Conservation (phyloP, 1,140 invertebrate genomes). For the Gryllus bimaculatus region DNA sequence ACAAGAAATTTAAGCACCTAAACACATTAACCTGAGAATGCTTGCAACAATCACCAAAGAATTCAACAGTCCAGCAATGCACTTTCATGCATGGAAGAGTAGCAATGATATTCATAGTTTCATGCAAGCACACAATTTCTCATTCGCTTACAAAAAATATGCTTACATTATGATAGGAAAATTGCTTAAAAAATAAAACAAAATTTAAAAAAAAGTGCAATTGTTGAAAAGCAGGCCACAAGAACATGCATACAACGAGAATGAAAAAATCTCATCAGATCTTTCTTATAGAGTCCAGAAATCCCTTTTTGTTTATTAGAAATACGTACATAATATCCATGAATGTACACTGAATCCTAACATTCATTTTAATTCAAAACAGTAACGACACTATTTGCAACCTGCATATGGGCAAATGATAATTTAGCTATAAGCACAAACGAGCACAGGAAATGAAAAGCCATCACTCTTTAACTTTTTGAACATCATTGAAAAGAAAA, state of each 20-base stretch:
- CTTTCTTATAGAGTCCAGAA: conserved; percentile 19
- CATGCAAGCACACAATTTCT: neutral
- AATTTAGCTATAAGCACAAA: neutral
- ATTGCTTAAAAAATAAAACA: neutral
- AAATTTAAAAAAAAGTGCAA: neutral
- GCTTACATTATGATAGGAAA: neutral
- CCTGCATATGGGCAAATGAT: neutral
- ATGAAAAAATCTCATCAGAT: neutral
- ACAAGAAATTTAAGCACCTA: neutral
- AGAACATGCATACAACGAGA: neutral
- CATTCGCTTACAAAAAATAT: neutral
- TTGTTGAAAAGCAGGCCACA: neutral
- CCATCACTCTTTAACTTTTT: neutral
- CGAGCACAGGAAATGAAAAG: neutral
- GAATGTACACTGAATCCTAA: neutral
- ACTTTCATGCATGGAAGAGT: neutral
- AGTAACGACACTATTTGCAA: neutral
- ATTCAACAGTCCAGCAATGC: neutral
- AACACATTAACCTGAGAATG: neutral
- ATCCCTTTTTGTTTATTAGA: conserved; percentile 14
- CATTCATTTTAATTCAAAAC: neutral
- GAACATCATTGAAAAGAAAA: neutral
- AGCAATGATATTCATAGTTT: neutral
- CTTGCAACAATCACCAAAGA: neutral
- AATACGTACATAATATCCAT: neutral